A percentile compares a stretch with the other conserved stretches of the same genome.
phyloP scores from a whole-genome alignment of 2,888 invertebrate genomes.

The Trissolcus brochymenae region DNA sequence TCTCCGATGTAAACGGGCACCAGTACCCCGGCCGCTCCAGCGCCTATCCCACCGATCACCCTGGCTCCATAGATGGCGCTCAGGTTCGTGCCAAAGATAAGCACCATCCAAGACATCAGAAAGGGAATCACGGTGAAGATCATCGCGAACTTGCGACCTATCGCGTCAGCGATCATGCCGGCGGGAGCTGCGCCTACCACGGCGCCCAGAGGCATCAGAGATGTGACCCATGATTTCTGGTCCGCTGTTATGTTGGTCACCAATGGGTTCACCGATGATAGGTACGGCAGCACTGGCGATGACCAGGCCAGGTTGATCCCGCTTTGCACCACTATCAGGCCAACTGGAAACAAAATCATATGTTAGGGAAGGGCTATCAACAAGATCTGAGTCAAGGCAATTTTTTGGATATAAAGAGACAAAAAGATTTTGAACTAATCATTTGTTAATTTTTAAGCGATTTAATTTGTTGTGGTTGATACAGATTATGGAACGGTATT shows the following conservation, averaged over 20 bases:
- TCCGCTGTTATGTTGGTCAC: slow-evolving; percentile 59
- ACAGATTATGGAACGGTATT: too few species aligned
- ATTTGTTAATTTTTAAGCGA: too few species aligned
- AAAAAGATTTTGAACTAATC: too few species aligned
- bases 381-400: too few species aligned
- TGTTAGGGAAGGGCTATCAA: too few species aligned
- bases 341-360: slow-evolving; percentile 60
- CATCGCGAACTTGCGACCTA: slow-evolving; percentile 67
- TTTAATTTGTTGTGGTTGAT: too few species aligned
- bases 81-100: slow-evolving; percentile 65
- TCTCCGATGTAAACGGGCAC: slow-evolving; percentile 78
- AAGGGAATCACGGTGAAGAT: slow-evolving; percentile 66
- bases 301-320: slow-evolving; percentile 71
- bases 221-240: slow-evolving; percentile 66
- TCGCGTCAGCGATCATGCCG: slow-evolving; percentile 69
- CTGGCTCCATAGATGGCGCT: slow-evolving; percentile 64
- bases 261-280: slow-evolving; percentile 62
- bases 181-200: slow-evolving; percentile 68
- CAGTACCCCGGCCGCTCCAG: slow-evolving; percentile 74
- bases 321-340: slow-evolving; percentile 68
- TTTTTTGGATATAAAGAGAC: too few species aligned
- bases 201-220: slow-evolving; percentile 68
- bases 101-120: slow-evolving; percentile 75
- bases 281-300: slow-evolving; percentile 66
- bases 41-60: slow-evolving; percentile 77